Percentiles rank a stretch among this genome's conserved stretches.
These are phyloP conservation scores for Plecotus auritus DNA, from an alignment of 2,113 vertebrate species.

Conservation along the genomic window DNA sequence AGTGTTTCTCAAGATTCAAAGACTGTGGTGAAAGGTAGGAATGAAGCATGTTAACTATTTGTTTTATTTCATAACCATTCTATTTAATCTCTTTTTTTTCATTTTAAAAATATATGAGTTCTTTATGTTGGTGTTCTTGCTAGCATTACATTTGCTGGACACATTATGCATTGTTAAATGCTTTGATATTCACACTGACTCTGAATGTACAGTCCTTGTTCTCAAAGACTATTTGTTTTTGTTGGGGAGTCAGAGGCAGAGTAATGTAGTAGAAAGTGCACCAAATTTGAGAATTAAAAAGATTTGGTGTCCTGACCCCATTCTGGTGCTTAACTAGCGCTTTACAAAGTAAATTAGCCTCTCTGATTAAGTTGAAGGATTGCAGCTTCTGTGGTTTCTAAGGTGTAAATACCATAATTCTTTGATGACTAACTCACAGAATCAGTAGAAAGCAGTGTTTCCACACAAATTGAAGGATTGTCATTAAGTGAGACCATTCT, in stretches of 20 bases:
- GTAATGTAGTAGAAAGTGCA: slow-evolving; percentile 14
- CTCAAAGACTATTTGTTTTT: slow-evolving; percentile 22
- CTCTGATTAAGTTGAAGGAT: slow-evolving; percentile 30
- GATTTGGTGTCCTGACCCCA: background rate
- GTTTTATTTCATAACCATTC: slow-evolving; percentile 23
- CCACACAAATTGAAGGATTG: background rate
- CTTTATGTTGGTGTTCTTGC: background rate
- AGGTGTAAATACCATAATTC: background rate
- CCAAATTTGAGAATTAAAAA: slow-evolving; percentile 19
- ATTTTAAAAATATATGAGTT: slow-evolving; percentile 40
- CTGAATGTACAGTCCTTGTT: background rate
- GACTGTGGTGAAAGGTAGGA: background rate
- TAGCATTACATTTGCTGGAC: slow-evolving; percentile 14
- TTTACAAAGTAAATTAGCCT: slow-evolving; percentile 29
- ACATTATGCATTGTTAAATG: background rate
- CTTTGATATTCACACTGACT: background rate
- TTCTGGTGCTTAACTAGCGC: background rate
- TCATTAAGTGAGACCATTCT: slow-evolving; percentile 7
- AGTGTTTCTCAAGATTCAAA: background rate
- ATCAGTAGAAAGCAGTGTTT: background rate
- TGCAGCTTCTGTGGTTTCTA: slow-evolving; percentile 22
- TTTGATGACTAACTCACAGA: slow-evolving; percentile 25
- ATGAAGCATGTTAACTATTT: slow-evolving; percentile 11
- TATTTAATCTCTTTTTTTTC: background rate
- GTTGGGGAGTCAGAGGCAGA: background rate